Evolutionary conservation across 2,797 vertebrate genomes (phyloP).

Genomic region (Ctenosaura bakeri): DNA sequence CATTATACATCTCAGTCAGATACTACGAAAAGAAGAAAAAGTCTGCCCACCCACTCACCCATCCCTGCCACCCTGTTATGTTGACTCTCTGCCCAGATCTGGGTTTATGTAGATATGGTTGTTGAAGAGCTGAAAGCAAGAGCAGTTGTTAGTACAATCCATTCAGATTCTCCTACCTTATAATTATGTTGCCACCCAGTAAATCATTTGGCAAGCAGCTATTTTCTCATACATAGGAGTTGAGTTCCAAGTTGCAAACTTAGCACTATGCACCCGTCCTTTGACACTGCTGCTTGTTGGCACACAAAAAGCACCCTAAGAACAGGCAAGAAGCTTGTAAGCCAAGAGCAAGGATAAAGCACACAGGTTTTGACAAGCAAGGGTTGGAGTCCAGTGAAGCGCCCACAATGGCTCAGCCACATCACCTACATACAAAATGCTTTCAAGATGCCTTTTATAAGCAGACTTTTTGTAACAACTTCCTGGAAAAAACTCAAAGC

Average conservation of each 20-base stretch:
- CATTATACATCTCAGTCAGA: background rate
- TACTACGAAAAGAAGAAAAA: background rate
- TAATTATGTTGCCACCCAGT: constrained; percentile 1
- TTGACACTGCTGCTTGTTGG: background rate
- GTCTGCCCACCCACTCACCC: background rate
- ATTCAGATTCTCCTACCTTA: background rate
- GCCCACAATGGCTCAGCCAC: background rate
- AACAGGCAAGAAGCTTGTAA: background rate
- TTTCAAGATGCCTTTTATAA: background rate
- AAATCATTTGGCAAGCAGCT: background rate
- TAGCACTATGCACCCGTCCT: background rate
- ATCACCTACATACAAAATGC: background rate
- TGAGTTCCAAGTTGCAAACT: background rate
- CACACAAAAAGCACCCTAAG: background rate
- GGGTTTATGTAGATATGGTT: background rate
- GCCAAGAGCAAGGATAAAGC: background rate
- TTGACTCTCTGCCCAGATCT: background rate
- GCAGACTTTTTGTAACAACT: background rate
- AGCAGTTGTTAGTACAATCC: background rate
- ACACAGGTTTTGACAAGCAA: background rate
- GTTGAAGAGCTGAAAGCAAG: background rate
- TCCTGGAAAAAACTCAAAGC: background rate
- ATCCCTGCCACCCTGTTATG: too few species aligned
- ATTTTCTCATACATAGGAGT: background rate
- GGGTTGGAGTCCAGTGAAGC: background rate